Percentiles rank a stretch among this genome's conserved stretches.
Evolutionary conservation across 53 echinoderm and acorn worm species (phyloP).

Genomic region (Patiria pectinifera): DNA sequence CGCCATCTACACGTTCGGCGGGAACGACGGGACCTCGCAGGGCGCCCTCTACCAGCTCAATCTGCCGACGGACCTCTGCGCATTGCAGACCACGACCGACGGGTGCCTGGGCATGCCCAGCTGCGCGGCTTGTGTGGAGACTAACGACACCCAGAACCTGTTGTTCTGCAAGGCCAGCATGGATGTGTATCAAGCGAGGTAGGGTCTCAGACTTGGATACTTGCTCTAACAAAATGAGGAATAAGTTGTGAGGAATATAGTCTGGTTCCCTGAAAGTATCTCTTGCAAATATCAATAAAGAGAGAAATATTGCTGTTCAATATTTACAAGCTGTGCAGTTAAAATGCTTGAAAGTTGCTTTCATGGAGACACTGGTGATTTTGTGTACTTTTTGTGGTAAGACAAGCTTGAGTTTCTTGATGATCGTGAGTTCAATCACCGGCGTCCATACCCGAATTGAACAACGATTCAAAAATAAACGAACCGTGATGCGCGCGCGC

Average conservation of each 20-base stretch:
- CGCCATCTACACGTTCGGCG: slow-evolving; percentile 79
- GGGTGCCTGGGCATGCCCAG: slow-evolving; percentile 63
- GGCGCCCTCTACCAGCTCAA: slow-evolving; percentile 69
- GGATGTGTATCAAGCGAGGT: slow-evolving; percentile 26
- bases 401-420: no score
- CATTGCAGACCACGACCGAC: slow-evolving; percentile 54
- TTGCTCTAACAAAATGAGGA: neutral
- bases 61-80: slow-evolving; percentile 82
- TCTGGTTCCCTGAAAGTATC: no score
- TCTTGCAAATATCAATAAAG: no score
- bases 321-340: no score
- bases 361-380: no score
- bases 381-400: no score
- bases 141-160: slow-evolving; percentile 32
- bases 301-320: no score
- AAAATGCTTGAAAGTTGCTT: no score
- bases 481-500: no score
- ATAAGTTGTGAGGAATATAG: neutral
- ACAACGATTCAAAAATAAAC: no score
- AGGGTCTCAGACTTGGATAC: slow-evolving; percentile 1
- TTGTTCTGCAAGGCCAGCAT: slow-evolving; percentile 47
- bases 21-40: slow-evolving; percentile 70
- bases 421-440: no score
- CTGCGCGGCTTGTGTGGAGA: slow-evolving; percentile 74
- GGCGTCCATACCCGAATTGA: no score